Evolutionary conservation across 2,888 invertebrate species (phyloP).

Genomic region (Criorhina ranunculi): DNA sequence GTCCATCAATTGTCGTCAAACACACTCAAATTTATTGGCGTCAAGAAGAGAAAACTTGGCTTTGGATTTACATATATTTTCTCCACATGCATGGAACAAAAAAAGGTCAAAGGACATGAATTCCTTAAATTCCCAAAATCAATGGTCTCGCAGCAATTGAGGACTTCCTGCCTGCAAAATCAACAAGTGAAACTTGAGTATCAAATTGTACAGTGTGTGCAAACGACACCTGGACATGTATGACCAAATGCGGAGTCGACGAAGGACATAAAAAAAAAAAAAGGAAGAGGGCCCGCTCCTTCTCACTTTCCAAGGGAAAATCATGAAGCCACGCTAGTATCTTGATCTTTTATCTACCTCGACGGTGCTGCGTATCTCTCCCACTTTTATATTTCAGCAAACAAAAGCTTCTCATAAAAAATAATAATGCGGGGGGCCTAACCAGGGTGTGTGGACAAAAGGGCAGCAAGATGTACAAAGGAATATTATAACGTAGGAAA

Average conservation of each 20-base stretch:
- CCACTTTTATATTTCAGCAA: constrained; percentile 56
- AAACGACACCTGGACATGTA: not conserved
- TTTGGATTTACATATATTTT: constrained; percentile 54
- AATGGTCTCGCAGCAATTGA: constrained; percentile 32
- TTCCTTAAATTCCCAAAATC: constrained; percentile 56
- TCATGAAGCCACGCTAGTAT: constrained; percentile 58
- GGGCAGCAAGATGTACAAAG: constrained; percentile 58
- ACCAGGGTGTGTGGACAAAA: constrained; percentile 28
- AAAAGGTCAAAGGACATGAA: constrained; percentile 62
- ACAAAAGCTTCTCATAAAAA: constrained; percentile 71
- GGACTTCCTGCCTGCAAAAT: constrained; percentile 40
- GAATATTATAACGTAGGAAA: constrained; percentile 67
- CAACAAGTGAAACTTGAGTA: constrained; percentile 62
- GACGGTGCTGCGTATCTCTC: constrained; percentile 7
- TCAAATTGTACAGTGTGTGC: constrained; percentile 33
- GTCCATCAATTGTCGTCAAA: constrained; percentile 57
- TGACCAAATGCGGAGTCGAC: not conserved
- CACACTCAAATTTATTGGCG: constrained; percentile 34
- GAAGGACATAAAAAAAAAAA: constrained; percentile 40
- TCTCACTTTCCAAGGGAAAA: not conserved
- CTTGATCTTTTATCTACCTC: constrained; percentile 63
- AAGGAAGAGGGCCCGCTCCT: not conserved
- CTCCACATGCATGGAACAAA: constrained; percentile 8
- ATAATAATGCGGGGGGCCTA: constrained; percentile 62
- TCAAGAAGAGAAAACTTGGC: constrained; percentile 27